These are phyloP conservation scores for Pogoniulus pusillus DNA, from an alignment of 2,797 vertebrate species.

Conservation along the genomic window DNA sequence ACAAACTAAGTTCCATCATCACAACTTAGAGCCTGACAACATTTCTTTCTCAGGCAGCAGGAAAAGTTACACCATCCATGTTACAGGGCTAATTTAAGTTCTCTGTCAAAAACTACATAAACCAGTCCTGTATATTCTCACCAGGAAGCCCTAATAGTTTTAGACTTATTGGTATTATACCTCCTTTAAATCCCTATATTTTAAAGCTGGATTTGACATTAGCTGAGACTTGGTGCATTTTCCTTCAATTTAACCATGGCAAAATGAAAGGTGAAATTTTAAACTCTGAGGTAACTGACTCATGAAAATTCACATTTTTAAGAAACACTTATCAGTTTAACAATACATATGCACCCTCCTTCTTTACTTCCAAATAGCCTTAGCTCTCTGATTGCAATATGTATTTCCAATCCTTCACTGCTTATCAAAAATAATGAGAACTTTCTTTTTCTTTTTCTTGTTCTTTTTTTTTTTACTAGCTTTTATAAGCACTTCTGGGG, in stretches of 20 bases:
- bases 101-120: constrained; percentile 78
- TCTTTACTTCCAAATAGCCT: constrained; percentile 47
- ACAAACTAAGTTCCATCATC: constrained; percentile 75
- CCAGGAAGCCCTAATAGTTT: constrained; percentile 76
- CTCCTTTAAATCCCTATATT: constrained; percentile 81
- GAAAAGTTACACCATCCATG: constrained; percentile 70
- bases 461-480: constrained; percentile 77
- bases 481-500: constrained; percentile 80
- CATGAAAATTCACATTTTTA: constrained; percentile 53
- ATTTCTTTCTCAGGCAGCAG: constrained; percentile 64
- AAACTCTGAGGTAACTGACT: constrained; percentile 58
- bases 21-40: constrained; percentile 59
- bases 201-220: constrained; percentile 76
- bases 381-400: constrained; percentile 69
- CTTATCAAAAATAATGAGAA: constrained; percentile 82
- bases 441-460: too few species aligned
- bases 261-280: constrained; percentile 70
- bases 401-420: constrained; percentile 70
- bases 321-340: constrained; percentile 58
- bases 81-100: constrained; percentile 76
- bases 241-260: constrained; percentile 53
- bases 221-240: constrained; percentile 63
- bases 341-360: neutral
- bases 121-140: constrained; percentile 77
- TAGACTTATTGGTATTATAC: constrained; percentile 80